Conservation (phyloP, 2,888 invertebrate genomes). For the Allacma fusca region DNA sequence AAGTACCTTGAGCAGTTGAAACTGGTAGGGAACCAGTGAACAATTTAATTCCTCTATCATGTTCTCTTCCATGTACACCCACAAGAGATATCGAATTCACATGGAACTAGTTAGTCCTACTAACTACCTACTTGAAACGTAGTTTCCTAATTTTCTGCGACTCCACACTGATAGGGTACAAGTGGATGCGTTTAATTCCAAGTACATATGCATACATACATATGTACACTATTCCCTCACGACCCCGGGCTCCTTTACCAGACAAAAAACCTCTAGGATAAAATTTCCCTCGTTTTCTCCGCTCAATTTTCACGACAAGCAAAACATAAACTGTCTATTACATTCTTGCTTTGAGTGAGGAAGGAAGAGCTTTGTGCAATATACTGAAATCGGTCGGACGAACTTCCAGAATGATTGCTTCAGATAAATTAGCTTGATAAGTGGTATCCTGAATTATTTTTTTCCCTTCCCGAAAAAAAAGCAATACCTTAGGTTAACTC, state of each 20-base stretch:
- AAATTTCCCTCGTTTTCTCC: too few relatives aligned
- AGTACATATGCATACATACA: too few relatives aligned
- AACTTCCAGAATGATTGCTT: conserved; percentile 30
- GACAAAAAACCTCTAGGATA: too few relatives aligned
- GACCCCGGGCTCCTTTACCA: too few relatives aligned
- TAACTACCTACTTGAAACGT: too few relatives aligned
- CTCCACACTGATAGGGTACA: too few relatives aligned
- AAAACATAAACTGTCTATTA: too few relatives aligned
- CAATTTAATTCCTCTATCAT: neutral
- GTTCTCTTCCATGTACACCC: neutral
- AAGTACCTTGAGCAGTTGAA: neutral
- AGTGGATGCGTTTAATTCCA: too few relatives aligned
- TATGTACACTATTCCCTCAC: too few relatives aligned
- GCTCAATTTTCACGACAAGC: too few relatives aligned
- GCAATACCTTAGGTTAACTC: conserved; percentile 34
- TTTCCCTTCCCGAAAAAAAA: conserved; percentile 6
- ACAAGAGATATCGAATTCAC: neutral
- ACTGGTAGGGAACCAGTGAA: conserved; percentile 14
- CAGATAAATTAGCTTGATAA: conserved; percentile 40
- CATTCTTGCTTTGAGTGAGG: neutral
- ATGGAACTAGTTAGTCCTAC: too few relatives aligned
- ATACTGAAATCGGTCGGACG: neutral
- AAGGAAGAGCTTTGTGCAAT: neutral
- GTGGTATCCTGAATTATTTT: conserved; percentile 25
- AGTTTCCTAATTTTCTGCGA: too few relatives aligned